phyloP scores from a whole-genome alignment of 1,140 invertebrate genomes.

The Nephila pilipes region DNA sequence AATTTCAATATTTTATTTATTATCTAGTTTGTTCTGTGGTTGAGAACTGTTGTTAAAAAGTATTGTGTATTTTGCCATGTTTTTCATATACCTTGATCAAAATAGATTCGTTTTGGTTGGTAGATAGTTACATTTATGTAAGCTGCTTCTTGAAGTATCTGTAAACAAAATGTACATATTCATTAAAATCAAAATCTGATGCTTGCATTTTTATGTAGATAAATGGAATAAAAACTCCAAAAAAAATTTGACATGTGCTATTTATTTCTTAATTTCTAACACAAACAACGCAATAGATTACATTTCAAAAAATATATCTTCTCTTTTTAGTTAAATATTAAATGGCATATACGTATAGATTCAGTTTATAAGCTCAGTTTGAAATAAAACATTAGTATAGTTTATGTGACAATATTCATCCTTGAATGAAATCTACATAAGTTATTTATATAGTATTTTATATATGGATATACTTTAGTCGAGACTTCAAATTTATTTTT shows the following conservation, averaged over 20 bases:
- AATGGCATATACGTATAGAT: background rate
- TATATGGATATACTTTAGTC: background rate
- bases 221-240: constrained; percentile 72
- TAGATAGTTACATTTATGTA: constrained; percentile 72
- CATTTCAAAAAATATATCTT: background rate
- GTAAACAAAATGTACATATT: constrained; percentile 58
- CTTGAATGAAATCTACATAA: too few species aligned
- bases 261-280: constrained; percentile 54
- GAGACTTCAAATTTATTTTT: too few species aligned
- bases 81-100: constrained; percentile 71
- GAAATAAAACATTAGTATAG: too few species aligned
- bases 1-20: constrained; percentile 39
- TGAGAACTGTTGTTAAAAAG: constrained; percentile 67
- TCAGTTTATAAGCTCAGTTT: background rate
- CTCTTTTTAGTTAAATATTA: background rate
- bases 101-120: constrained; percentile 75
- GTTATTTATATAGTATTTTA: background rate
- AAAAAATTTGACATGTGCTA: constrained; percentile 53
- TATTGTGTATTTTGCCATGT: constrained; percentile 68
- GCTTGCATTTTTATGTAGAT: constrained; percentile 74
- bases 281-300: background rate
- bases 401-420: too few species aligned
- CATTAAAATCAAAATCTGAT: constrained; percentile 69
- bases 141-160: constrained; percentile 69
- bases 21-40: constrained; percentile 62